Evolutionary conservation across 2,888 invertebrate species (phyloP).

Genomic region (Atherix ibis): DNA sequence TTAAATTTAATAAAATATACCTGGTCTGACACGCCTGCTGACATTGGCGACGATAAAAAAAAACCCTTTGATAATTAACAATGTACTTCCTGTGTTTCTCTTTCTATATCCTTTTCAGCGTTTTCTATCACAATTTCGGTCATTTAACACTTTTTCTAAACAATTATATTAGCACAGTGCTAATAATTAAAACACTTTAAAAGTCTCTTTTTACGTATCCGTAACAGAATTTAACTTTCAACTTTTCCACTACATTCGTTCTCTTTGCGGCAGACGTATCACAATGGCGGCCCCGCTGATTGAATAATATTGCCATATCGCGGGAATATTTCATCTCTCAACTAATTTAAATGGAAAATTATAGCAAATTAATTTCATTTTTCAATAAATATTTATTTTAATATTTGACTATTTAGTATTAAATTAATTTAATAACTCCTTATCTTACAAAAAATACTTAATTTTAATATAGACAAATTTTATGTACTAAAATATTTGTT

Average conservation of each 20-base stretch:
- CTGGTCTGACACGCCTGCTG: constrained; percentile 85
- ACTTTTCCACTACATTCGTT: constrained; percentile 6
- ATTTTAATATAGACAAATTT: too few species aligned
- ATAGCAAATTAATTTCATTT: too few species aligned
- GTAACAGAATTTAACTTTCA: constrained; percentile 6
- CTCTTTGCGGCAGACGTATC: constrained; percentile 14
- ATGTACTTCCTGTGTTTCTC: constrained; percentile 5
- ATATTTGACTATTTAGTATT: too few species aligned
- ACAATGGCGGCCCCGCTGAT: constrained; percentile 11
- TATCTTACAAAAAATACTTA: too few species aligned
- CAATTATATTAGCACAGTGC: constrained; percentile 8
- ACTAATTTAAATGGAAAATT: too few species aligned
- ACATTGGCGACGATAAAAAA: constrained; percentile 49
- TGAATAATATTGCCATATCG: constrained; percentile 4
- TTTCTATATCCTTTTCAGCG: constrained; percentile 4
- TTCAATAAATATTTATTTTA: too few species aligned
- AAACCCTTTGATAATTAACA: constrained; percentile 10
- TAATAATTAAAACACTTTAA: constrained; percentile 6
- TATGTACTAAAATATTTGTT: too few species aligned
- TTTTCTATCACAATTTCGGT: constrained; percentile 2
- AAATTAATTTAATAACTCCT: too few species aligned
- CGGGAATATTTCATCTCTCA: too few species aligned
- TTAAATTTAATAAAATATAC: too few species aligned
- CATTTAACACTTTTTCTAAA: constrained; percentile 4
- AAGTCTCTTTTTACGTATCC: constrained; percentile 8